These are phyloP conservation scores for Leucoraja ocellata DNA, from an alignment of 2,797 vertebrate species.

Conservation along the genomic window DNA sequence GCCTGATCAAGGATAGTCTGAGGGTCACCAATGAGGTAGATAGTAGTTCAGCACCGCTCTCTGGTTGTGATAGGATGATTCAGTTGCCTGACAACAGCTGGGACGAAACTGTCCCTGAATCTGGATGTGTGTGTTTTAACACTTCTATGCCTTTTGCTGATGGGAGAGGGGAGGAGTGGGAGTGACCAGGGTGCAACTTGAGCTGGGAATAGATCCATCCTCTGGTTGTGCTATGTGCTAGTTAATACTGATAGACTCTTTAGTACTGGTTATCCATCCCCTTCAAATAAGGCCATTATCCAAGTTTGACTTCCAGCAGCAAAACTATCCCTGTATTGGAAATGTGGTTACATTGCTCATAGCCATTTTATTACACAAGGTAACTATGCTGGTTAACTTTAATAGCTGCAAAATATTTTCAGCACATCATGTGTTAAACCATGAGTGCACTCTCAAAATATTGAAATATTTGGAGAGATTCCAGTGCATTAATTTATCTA, in stretches of 20 bases:
- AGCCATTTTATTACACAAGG: background rate
- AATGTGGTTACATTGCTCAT: background rate
- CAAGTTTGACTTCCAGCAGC: background rate
- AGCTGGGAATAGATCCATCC: no score
- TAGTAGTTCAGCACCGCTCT: no score
- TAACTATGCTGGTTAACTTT: background rate
- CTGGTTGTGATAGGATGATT: no score
- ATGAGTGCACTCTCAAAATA: background rate
- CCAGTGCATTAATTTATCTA: background rate
- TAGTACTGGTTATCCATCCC: no score
- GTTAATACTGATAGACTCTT: background rate
- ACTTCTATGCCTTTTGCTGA: no score
- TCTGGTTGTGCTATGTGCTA: background rate
- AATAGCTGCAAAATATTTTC: background rate
- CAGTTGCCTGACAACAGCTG: no score
- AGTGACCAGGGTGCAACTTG: no score
- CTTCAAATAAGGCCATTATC: background rate
- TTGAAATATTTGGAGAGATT: background rate
- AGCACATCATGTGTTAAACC: background rate
- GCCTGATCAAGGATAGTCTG: no score
- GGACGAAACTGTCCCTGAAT: no score
- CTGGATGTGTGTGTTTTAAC: no score
- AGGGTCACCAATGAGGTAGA: no score
- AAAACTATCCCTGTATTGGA: background rate
- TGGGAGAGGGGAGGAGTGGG: no score